A percentile compares a stretch with the other conserved stretches of the same genome.
phyloP scores from a whole-genome alignment of 2,888 invertebrate species.

The Ectobius pallidus region DNA sequence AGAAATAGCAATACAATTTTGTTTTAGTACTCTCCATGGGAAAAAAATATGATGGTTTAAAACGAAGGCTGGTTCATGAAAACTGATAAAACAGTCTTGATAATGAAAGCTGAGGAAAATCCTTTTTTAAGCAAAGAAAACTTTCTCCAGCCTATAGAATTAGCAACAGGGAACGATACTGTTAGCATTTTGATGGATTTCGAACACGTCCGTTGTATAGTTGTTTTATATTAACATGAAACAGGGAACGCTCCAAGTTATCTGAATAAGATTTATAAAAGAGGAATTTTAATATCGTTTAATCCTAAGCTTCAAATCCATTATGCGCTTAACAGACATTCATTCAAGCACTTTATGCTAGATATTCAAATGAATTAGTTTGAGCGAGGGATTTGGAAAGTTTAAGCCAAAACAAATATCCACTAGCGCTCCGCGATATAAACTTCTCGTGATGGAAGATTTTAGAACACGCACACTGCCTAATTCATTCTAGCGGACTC shows the following conservation, averaged over 20 bases:
- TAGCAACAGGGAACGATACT: not conserved
- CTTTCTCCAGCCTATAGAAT: not conserved
- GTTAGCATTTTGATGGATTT: not conserved
- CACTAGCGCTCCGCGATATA: too few relatives aligned
- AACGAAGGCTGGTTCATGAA: too few relatives aligned
- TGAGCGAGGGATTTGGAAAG: not conserved
- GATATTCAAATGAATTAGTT: not conserved
- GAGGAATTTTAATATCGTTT: not conserved
- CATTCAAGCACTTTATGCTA: not conserved
- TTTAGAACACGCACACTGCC: too few relatives aligned
- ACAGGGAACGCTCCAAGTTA: not conserved
- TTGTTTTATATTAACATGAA: not conserved
- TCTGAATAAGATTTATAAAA: not conserved
- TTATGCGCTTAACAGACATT: not conserved
- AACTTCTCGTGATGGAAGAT: too few relatives aligned
- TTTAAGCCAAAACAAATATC: not conserved
- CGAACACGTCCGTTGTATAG: too few relatives aligned
- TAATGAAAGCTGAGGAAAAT: too few relatives aligned
- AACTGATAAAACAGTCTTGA: too few relatives aligned
- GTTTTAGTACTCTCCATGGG: too few relatives aligned
- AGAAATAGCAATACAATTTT: too few relatives aligned
- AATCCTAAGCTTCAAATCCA: not conserved
- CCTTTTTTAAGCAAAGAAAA: not conserved
- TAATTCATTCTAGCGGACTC: too few relatives aligned
- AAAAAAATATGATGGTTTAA: too few relatives aligned